phyloP scores from a whole-genome alignment of 2,797 vertebrate genomes.

The Gastrophryne carolinensis region DNA sequence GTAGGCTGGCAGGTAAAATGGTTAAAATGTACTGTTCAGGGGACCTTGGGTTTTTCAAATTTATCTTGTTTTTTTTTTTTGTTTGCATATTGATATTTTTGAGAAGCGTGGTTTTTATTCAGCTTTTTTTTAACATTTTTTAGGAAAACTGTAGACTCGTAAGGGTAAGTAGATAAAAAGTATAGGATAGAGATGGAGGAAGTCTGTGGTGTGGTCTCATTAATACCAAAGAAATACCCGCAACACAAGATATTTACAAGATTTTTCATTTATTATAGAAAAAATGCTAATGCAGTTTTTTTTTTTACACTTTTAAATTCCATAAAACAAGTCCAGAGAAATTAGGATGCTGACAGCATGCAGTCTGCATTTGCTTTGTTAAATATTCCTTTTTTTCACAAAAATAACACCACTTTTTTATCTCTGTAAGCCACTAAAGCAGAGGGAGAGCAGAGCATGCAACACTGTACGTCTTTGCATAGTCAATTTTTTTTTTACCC shows the following conservation, averaged over 20 bases:
- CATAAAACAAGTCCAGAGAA: slow-evolving; percentile 86
- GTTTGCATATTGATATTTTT: too few relatives aligned
- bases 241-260: slow-evolving; percentile 20
- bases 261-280: slow-evolving; percentile 84
- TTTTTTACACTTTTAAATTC: slow-evolving; percentile 82
- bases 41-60: too few relatives aligned
- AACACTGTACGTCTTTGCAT: slow-evolving; percentile 90
- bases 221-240: neutral
- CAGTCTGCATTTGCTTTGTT: slow-evolving; percentile 84
- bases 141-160: too few relatives aligned
- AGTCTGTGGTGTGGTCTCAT: neutral
- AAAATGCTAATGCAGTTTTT: slow-evolving; percentile 85
- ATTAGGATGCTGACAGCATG: slow-evolving; percentile 91
- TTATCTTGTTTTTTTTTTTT: too few relatives aligned
- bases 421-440: slow-evolving; percentile 80
- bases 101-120: too few relatives aligned
- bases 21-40: too few relatives aligned
- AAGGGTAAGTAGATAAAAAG: too few relatives aligned
- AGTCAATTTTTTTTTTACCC: slow-evolving; percentile 82
- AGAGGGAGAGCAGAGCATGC: slow-evolving; percentile 83
- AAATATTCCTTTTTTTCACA: slow-evolving; percentile 77
- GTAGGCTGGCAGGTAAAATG: too few relatives aligned
- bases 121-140: too few relatives aligned
- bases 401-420: slow-evolving; percentile 75
- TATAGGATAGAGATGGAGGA: too few relatives aligned